phyloP scores from a whole-genome alignment of 1,140 invertebrate genomes.

The Dendroctonus valens region DNA sequence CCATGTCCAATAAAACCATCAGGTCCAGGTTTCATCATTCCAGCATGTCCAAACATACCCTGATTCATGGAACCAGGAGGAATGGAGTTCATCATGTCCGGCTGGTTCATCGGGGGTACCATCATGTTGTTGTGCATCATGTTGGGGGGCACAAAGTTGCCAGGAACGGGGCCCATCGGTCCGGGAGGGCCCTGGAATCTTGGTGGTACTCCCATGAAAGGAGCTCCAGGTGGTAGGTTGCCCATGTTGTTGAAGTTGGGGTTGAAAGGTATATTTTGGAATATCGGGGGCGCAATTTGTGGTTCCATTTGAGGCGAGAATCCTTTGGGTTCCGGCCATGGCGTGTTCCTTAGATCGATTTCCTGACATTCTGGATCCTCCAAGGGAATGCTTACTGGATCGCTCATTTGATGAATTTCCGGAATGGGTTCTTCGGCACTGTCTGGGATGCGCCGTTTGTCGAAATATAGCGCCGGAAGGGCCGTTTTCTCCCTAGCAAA shows the following conservation, averaged over 20 bases:
- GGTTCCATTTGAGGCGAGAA: constrained; percentile 51
- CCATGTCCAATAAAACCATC: constrained; percentile 41
- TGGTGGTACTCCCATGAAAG: constrained; percentile 44
- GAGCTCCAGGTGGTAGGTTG: constrained; percentile 41
- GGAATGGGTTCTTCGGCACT: constrained; percentile 80
- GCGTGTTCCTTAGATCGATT: constrained; percentile 68
- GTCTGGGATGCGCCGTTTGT: constrained; percentile 82
- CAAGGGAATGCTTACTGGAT: constrained; percentile 81
- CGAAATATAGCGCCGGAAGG: constrained; percentile 83
- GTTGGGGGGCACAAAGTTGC: constrained; percentile 42
- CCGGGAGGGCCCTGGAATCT: constrained; percentile 45
- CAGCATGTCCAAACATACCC: constrained; percentile 35
- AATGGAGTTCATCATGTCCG: constrained; percentile 44
- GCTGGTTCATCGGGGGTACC: constrained; percentile 41
- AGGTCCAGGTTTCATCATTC: constrained; percentile 19
- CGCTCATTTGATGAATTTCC: constrained; percentile 71
- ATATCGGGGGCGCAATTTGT: constrained; percentile 50
- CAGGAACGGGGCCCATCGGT: constrained; percentile 28
- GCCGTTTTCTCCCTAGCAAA: constrained; percentile 79
- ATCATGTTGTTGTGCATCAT: constrained; percentile 48
- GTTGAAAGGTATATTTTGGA: constrained; percentile 53
- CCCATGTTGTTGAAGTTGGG: constrained; percentile 46
- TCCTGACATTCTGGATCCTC: constrained; percentile 80
- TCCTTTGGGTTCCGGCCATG: constrained; percentile 81
- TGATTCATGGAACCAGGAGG: constrained; percentile 35